Evolutionary conservation across 2,888 invertebrate species (phyloP), one percentile per base, ranked within the genome.

Genomic region (Epistrophe grossulariae): DNA sequence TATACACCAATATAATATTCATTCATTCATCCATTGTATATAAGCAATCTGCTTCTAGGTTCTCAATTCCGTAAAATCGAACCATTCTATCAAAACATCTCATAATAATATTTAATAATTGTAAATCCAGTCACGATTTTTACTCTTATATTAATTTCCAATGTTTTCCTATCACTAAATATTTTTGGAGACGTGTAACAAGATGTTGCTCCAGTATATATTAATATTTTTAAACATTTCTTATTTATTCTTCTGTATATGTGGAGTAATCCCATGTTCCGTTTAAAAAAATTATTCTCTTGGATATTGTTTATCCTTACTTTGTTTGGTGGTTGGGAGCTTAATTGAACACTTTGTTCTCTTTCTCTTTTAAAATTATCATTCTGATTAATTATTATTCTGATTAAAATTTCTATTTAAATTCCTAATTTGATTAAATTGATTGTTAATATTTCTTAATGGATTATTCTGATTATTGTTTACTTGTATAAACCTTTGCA

Each of bases 81-180:
- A 43, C 43, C 4, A 43, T 6, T 43, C 15, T 43, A 43, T 43
- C 4, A 43, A 43, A 43, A 43, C 13, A 43, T 15, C 15, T 43
- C 15, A 43, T 43, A 43, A 43, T 43, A 43, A 43, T 43, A 43
- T 43, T 5, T 43, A 43, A 43, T 43, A 48, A 48, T 48, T 48
- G 7, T 48, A 48, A 17, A 48, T 4, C 28, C 40, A 11, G 52
- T 62, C 7, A 74, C 24, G 1, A 40, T 74, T 52, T 19, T 74
- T 40, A 50, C 60, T n/a, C n/a, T 60, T 62, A 24, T 60, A 9
- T 52, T 24, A 48, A 48, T 48, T 48, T 48, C 17, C 48, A 48
- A 17, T 48, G 48, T 17, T 17, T 48, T 48, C 17, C 6, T 48
- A 48, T n/a, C n/a, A n/a, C n/a, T n/a, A n/a, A n/a, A n/a, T n/a